A percentile compares a stretch with the other conserved stretches of the same genome.
phyloP scores from a whole-genome alignment of 2,888 invertebrate species.

The Urechis unicinctus region DNA sequence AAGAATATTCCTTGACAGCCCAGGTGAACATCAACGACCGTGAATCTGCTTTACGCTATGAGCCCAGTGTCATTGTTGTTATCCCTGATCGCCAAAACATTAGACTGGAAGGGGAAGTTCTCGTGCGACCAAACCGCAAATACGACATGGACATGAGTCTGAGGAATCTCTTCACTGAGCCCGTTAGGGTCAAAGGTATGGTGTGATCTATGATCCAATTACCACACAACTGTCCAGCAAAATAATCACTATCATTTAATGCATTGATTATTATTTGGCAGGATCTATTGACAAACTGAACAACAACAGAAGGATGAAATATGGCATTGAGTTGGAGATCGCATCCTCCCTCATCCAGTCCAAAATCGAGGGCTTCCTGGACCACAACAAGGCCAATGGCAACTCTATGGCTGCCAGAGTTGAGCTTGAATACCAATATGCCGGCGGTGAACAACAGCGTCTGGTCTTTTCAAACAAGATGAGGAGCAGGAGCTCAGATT shows the following conservation, averaged over 20 bases:
- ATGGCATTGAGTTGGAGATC: slow-evolving; percentile 12
- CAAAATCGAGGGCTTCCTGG: slow-evolving; percentile 7
- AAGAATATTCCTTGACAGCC: slow-evolving; percentile 27
- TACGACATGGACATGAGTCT: slow-evolving; percentile 10
- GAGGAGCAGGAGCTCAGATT: slow-evolving; percentile 10
- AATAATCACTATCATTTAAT: too few relatives aligned
- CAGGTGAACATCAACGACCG: slow-evolving; percentile 24
- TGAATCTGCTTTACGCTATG: slow-evolving; percentile 21
- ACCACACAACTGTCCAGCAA: too few relatives aligned
- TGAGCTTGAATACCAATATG: slow-evolving; percentile 12
- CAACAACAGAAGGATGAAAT: slow-evolving; percentile 9
- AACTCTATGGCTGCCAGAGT: slow-evolving; percentile 6
- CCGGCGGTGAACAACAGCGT: slow-evolving; percentile 5
- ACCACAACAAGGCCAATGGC: slow-evolving; percentile 1
- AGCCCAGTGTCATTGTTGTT: slow-evolving; percentile 15
- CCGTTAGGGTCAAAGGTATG: slow-evolving; percentile 8
- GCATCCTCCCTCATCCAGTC: slow-evolving; percentile 8
- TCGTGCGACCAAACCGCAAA: slow-evolving; percentile 7
- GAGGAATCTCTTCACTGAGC: slow-evolving; percentile 13
- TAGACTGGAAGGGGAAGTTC: slow-evolving; percentile 8
- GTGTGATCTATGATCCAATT: neutral
- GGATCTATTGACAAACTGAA: slow-evolving; percentile 1
- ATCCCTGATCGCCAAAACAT: slow-evolving; percentile 7
- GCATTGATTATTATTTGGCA: too few relatives aligned
- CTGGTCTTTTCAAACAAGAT: slow-evolving; percentile 12